Conservation (phyloP, 2,797 vertebrate species). For the Cirrhinus mrigala region DNA sequence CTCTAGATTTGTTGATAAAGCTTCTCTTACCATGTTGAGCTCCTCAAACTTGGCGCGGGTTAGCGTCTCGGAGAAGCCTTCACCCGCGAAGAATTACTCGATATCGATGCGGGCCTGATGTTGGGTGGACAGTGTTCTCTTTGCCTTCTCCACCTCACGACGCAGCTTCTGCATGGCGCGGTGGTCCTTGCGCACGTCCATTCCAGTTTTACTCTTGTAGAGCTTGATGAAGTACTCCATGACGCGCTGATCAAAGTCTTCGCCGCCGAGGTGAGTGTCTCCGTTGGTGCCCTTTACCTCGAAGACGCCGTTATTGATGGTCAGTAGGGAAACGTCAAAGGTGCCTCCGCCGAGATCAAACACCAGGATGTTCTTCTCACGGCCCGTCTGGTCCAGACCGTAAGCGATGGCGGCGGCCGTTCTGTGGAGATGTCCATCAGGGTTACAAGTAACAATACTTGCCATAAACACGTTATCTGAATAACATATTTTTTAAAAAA, state of each 20-base stretch:
- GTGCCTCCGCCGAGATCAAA: conserved; percentile 95
- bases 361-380: conserved; percentile 95
- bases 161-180: conserved; percentile 95
- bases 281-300: conserved; percentile 96
- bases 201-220: conserved; percentile 97
- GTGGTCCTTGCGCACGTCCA: conserved; percentile 94
- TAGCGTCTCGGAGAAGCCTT: conserved; percentile 95
- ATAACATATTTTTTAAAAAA: too few species aligned
- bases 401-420: conserved; percentile 98
- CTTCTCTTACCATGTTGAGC: conserved; percentile 90
- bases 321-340: conserved; percentile 96
- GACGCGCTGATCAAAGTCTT: conserved; percentile 96
- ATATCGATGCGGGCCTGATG: conserved; percentile 97
- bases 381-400: conserved; percentile 91
- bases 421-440: conserved; percentile 68
- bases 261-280: conserved; percentile 94
- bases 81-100: conserved; percentile 94
- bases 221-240: conserved; percentile 99
- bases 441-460: too few species aligned
- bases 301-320: conserved; percentile 94
- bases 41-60: conserved; percentile 98
- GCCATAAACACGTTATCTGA: too few species aligned
- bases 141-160: conserved; percentile 95
- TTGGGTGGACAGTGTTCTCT: conserved; percentile 90
- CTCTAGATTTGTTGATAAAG: too few species aligned